A percentile compares a stretch with the other conserved stretches of the same genome.
These are phyloP conservation scores for Zophobas atratus DNA, from an alignment of 1,140 invertebrate species.

Conservation along the genomic window DNA sequence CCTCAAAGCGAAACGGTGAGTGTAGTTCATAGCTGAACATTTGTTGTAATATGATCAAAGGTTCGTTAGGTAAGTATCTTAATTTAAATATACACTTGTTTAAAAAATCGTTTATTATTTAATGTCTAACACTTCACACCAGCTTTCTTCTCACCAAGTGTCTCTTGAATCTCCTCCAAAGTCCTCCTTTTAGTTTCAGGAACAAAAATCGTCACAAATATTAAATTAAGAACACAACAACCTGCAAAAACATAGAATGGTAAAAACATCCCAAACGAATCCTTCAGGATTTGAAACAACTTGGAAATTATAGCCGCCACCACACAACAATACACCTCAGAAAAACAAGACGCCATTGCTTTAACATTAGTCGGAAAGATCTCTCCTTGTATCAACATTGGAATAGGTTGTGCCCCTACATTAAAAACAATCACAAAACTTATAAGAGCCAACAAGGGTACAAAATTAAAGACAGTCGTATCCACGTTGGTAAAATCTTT, in stretches of 20 bases:
- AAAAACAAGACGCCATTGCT: conserved; percentile 20
- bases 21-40: too few species aligned
- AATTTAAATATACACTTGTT: too few species aligned
- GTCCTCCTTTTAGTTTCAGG: conserved; percentile 47
- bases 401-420: conserved; percentile 70
- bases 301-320: conserved; percentile 8
- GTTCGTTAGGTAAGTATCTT: too few species aligned
- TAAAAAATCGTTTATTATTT: too few species aligned
- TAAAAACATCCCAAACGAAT: conserved; percentile 33
- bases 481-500: conserved; percentile 57
- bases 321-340: conserved; percentile 27
- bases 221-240: conserved; percentile 23
- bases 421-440: conserved; percentile 80
- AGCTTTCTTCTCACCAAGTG: too few species aligned
- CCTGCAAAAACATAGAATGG: conserved; percentile 28
- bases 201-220: conserved; percentile 30
- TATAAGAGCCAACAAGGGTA: conserved; percentile 79
- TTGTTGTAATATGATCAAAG: too few species aligned
- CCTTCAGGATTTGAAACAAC: conserved; percentile 11
- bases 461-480: conserved; percentile 52
- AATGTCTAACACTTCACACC: too few species aligned
- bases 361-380: conserved; percentile 45
- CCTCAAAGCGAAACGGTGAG: too few species aligned
- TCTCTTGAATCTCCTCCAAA: conserved; percentile 16
- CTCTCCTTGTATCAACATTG: conserved; percentile 23